phyloP scores from a whole-genome alignment of 2,113 vertebrate genomes.

The Cyphomyrus plagiostoma region DNA sequence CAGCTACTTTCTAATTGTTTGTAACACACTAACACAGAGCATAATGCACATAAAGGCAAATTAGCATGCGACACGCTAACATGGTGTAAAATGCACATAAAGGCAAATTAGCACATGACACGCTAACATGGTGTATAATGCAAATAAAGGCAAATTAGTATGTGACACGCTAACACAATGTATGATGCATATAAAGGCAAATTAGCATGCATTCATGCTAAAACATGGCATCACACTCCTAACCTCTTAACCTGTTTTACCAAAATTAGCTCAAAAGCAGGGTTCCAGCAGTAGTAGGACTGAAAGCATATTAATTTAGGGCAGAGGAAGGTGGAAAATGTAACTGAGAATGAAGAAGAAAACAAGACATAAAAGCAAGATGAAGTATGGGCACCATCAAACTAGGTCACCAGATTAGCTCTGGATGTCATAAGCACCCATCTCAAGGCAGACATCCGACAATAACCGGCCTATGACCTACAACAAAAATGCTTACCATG shows the following conservation, averaged over 20 bases:
- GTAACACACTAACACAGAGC: neutral
- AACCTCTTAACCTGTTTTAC: neutral
- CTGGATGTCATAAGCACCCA: neutral
- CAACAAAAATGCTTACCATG: neutral
- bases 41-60: neutral
- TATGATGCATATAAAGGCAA: neutral
- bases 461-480: neutral
- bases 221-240: neutral
- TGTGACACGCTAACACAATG: neutral
- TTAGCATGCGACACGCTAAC: neutral
- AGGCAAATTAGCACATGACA: neutral
- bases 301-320: neutral
- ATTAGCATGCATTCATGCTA: neutral
- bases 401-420: constrained; percentile 4
- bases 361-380: neutral
- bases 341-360: neutral
- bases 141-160: neutral
- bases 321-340: neutral
- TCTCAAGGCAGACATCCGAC: neutral
- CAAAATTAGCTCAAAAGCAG: neutral
- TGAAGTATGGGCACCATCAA: neutral
- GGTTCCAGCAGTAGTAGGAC: neutral
- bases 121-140: neutral
- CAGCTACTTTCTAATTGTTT: no score
- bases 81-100: neutral